Conservation (phyloP, 2,888 invertebrate species). For the Drosophila leonis region DNA sequence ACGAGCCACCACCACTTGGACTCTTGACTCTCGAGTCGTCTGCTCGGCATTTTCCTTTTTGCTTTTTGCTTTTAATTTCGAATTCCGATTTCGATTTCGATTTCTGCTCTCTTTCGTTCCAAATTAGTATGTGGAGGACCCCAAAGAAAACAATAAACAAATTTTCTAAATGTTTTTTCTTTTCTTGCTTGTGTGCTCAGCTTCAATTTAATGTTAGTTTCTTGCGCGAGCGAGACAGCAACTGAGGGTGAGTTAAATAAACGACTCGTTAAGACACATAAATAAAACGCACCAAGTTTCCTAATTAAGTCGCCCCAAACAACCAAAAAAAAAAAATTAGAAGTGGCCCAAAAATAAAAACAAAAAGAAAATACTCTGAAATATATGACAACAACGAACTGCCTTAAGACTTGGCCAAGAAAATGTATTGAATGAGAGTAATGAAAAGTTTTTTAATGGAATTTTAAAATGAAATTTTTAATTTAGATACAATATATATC, state of each 20-base stretch:
- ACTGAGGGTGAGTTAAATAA: conserved; percentile 68
- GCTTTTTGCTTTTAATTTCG: conserved; percentile 51
- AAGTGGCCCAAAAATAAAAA: conserved; percentile 48
- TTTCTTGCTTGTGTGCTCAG: conserved; percentile 49
- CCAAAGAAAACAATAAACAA: conserved; percentile 79
- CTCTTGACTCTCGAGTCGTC: conserved; percentile 18
- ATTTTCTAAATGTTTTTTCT: conserved; percentile 58
- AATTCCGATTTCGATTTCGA: conserved; percentile 51
- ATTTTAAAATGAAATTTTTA: background rate
- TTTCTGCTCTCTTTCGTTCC: conserved; percentile 42
- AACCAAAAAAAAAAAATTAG: background rate
- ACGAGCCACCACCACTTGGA: conserved; percentile 15
- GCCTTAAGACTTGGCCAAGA: conserved; percentile 14
- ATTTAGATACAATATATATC: background rate
- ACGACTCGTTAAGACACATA: conserved; percentile 82
- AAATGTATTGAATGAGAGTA: background rate
- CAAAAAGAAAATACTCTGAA: conserved; percentile 4
- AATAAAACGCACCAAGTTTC: conserved; percentile 75
- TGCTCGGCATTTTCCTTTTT: conserved; percentile 25
- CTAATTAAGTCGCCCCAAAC: conserved; percentile 77
- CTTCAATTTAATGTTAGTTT: conserved; percentile 62
- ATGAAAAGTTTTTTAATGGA: background rate
- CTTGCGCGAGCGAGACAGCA: conserved; percentile 12
- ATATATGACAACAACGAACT: conserved; percentile 21
- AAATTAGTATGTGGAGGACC: conserved; percentile 66